phyloP scores from a whole-genome alignment of 2,797 vertebrate genomes.

The Muscicapa striata region DNA sequence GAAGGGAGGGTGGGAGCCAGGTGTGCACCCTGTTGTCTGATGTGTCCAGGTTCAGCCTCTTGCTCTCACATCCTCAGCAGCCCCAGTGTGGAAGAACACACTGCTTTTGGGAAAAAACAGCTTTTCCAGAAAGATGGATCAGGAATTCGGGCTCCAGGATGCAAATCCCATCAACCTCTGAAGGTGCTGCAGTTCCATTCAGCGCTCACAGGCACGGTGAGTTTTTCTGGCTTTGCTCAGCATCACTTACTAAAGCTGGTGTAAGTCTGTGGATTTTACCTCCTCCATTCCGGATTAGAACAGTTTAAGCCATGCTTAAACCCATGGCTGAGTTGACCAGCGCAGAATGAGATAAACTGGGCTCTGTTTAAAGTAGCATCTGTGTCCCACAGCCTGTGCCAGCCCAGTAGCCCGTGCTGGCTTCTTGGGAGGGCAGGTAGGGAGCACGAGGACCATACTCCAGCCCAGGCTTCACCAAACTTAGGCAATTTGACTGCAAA shows the following conservation, averaged over 20 bases:
- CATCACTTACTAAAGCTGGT: background rate
- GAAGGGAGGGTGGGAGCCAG: fast-evolving
- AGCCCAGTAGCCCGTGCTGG: fast-evolving
- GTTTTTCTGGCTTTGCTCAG: background rate
- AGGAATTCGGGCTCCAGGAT: background rate
- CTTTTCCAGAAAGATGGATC: background rate
- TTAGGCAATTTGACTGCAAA: background rate
- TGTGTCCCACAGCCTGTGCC: background rate
- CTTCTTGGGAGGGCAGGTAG: background rate
- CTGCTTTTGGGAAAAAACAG: background rate
- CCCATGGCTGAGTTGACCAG: slow-evolving; percentile 13
- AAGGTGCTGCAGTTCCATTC: background rate
- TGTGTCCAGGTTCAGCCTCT: background rate
- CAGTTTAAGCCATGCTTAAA: background rate
- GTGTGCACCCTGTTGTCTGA: fast-evolving
- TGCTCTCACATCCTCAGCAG: fast-evolving
- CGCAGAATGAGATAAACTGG: background rate
- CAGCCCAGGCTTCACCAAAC: background rate
- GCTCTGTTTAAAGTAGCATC: background rate
- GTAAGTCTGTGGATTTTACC: background rate
- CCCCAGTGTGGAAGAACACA: fast-evolving
- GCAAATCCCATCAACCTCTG: background rate
- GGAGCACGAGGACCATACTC: background rate
- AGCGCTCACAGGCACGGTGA: background rate
- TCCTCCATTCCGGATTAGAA: background rate